Evolutionary conservation across 2,888 invertebrate species (phyloP).

Genomic region (Alloplasta piceator): DNA sequence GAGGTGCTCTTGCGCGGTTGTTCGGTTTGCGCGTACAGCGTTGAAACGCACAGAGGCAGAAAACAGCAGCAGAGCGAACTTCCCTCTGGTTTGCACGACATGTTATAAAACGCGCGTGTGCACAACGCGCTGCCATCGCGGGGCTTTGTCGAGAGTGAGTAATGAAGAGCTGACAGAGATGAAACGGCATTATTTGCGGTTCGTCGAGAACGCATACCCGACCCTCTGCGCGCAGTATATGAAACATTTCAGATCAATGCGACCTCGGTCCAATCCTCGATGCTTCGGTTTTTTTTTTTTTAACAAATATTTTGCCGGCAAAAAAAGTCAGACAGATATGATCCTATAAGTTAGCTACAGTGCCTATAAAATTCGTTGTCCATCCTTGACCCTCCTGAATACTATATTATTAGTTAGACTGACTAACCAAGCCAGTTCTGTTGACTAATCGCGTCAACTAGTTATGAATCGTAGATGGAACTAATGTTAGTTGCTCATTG

Average conservation of each 20-base stretch:
- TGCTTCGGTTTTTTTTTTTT: not conserved
- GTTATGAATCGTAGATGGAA: too few relatives aligned
- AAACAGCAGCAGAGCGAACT: constrained; percentile 52
- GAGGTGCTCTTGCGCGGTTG: constrained; percentile 59
- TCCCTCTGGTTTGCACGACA: constrained; percentile 49
- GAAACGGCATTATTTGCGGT: constrained; percentile 74
- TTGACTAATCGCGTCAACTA: too few relatives aligned
- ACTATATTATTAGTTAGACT: too few relatives aligned
- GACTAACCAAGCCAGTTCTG: too few relatives aligned
- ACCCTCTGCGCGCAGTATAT: constrained; percentile 21
- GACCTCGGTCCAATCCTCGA: not conserved
- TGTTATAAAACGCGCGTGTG: constrained; percentile 31
- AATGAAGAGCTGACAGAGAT: constrained; percentile 75
- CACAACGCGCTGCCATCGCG: constrained; percentile 20
- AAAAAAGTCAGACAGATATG: not conserved
- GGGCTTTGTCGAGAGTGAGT: constrained; percentile 67
- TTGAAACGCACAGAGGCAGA: constrained; percentile 54
- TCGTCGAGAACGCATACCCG: constrained; percentile 45
- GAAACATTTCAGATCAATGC: not conserved
- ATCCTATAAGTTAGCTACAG: too few relatives aligned
- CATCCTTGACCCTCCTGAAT: too few relatives aligned
- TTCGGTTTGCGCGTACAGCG: constrained; percentile 49
- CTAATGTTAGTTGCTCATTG: too few relatives aligned
- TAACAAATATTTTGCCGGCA: not conserved
- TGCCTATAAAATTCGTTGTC: too few relatives aligned